Conservation (phyloP, 1,140 invertebrate genomes). For the Drosophila suzukii region DNA sequence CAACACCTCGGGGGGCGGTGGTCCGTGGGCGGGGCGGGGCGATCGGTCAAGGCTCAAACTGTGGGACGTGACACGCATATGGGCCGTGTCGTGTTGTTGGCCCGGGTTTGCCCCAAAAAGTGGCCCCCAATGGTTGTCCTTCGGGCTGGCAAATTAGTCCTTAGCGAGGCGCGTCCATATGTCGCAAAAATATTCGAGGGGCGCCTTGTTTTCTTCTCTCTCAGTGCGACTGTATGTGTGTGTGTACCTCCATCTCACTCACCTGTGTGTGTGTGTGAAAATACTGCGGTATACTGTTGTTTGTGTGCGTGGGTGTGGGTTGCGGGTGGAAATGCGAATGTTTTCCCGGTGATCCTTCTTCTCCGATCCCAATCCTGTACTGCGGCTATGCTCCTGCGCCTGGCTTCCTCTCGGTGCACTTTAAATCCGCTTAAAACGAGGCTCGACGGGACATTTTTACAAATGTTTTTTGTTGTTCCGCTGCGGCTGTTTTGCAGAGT, state of each 20-base stretch:
- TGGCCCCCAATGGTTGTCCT: constrained; percentile 46
- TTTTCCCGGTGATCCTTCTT: constrained; percentile 2
- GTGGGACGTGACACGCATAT: constrained; percentile 60
- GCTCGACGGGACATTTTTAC: constrained; percentile 53
- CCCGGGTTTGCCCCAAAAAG: constrained; percentile 9
- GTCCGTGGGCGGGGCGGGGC: constrained; percentile 25
- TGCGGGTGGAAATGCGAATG: constrained; percentile 33
- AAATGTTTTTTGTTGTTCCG: constrained; percentile 72
- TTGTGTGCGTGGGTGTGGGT: constrained; percentile 25
- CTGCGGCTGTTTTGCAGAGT: constrained; percentile 56
- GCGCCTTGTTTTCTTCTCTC: constrained; percentile 33
- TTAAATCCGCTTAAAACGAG: constrained; percentile 44
- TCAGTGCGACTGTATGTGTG: constrained; percentile 9
- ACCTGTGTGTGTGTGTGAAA: constrained; percentile 65
- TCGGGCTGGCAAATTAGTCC: constrained; percentile 24
- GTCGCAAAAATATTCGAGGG: constrained; percentile 55
- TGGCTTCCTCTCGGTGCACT: constrained; percentile 33
- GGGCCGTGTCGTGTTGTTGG: constrained; percentile 8
- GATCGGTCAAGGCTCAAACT: constrained; percentile 76
- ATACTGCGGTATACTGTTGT: constrained; percentile 63
- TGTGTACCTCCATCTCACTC: constrained; percentile 56
- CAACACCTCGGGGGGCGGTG: constrained; percentile 37
- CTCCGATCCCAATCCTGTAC: constrained; percentile 15
- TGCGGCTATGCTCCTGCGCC: constrained; percentile 3
- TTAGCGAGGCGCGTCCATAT: constrained; percentile 48